These are phyloP conservation scores for Vimba vimba DNA, from an alignment of 2,113 vertebrate species.

Conservation along the genomic window DNA sequence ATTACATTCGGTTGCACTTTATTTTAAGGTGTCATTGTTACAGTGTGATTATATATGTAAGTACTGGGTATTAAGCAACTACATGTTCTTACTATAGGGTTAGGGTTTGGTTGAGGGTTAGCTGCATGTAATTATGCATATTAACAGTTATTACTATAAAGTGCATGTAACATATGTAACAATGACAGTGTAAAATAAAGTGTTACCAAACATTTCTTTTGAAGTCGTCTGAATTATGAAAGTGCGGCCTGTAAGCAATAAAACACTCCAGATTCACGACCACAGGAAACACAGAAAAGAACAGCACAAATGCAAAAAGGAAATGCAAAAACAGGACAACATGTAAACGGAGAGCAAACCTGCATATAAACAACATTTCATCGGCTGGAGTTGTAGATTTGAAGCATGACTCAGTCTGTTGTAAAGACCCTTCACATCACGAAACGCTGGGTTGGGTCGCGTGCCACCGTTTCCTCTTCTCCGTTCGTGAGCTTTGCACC, in stretches of 20 bases:
- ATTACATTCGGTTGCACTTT: too few relatives aligned
- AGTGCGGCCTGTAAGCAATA: not conserved
- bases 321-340: not conserved
- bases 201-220: too few relatives aligned
- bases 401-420: not conserved
- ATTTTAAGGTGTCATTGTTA: too few relatives aligned
- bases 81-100: too few relatives aligned
- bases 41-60: too few relatives aligned
- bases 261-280: not conserved
- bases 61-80: too few relatives aligned
- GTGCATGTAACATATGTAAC: too few relatives aligned
- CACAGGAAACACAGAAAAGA: conserved; percentile 3
- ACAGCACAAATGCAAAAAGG: not conserved
- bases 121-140: too few relatives aligned
- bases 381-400: not conserved
- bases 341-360: not conserved
- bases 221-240: not conserved
- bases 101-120: too few relatives aligned
- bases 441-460: not conserved
- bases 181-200: too few relatives aligned
- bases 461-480: conserved; percentile 68
- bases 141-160: too few relatives aligned
- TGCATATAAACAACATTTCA: not conserved
- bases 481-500: conserved; percentile 58
- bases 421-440: not conserved